These are phyloP conservation scores for Pristionchus arcanus DNA, from an alignment of 2,888 invertebrate species.

Conservation along the genomic window DNA sequence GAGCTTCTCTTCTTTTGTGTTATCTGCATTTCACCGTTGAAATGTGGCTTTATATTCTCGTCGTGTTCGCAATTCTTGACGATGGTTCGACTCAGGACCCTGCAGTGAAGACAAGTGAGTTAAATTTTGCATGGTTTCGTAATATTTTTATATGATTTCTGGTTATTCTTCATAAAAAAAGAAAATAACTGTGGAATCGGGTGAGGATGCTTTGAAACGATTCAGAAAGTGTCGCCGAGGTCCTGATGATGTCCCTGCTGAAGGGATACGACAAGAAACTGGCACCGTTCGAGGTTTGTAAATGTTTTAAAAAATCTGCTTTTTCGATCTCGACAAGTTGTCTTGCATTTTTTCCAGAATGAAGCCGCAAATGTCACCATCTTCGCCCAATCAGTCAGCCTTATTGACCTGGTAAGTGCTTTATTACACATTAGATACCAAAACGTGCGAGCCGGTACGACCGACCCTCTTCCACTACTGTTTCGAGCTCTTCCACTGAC, in stretches of 20 bases:
- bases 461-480: no score
- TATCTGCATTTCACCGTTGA: background rate
- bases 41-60: background rate
- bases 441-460: no score
- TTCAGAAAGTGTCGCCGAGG: background rate
- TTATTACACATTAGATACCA: no score
- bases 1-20: background rate
- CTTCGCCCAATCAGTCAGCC: constrained; percentile 10
- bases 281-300: background rate
- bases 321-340: background rate
- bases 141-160: background rate
- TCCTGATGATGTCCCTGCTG: background rate
- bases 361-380: background rate
- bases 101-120: background rate
- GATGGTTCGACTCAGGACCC: background rate
- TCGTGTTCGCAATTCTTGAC: background rate
- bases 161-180: background rate
- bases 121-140: background rate
- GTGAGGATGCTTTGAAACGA: background rate
- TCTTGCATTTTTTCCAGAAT: background rate
- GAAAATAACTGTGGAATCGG: no score
- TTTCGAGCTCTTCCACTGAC: no score
- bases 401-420: background rate
- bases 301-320: background rate
- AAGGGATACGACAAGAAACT: constrained; percentile 27